Evolutionary conservation across 1,140 invertebrate species (phyloP), one percentile per base, ranked within the genome.

Genomic region (Bacillus rossius): DNA sequence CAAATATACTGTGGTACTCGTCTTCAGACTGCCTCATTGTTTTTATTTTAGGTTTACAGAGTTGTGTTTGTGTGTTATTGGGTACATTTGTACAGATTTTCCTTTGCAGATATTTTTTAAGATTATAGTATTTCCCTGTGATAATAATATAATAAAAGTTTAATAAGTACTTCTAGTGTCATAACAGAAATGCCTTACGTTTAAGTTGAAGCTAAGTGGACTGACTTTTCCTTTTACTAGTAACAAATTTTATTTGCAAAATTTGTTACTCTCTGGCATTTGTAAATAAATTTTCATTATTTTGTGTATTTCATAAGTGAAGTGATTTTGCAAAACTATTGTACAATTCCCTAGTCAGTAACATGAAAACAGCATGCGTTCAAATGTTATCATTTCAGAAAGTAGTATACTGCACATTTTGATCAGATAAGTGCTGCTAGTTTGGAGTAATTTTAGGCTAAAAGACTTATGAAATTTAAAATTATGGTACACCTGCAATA

Each of bases 291-390:
- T 25, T 50, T 25, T 34, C 48, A 50, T 22, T n/a, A 2, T 26
- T n/a, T 54, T 38, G 22, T 29, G 17, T 42, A 25, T 55, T 34
- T 10, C 29, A 25, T 22, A 55, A 23, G 37, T 50, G 48, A 50
- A 23, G 48, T n/a, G 26, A 8, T 29, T 34, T 29, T 17, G 37
- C 26, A 50, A 22, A 55, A 42, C 19, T 23, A 23, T 42, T 55
- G 53, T 55, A 55, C 53, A 55, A 55, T 23, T 54, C 53, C 16
- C 53, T 55, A 55, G 53, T 55, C 53, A 55, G 43, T 43, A 34
- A 55, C 40, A 43, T 42, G 20, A 55, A 55, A 40, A 55, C 37
- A 23, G 37, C 48, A 29, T 29, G 25, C 29, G 10, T 34, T 34
- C 4, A 34, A 34, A 34, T 34, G 29, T 34, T 34, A 7, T 34